phyloP scores from a whole-genome alignment of 2,113 vertebrate genomes.

The Petrocephalus microphthalmus region DNA sequence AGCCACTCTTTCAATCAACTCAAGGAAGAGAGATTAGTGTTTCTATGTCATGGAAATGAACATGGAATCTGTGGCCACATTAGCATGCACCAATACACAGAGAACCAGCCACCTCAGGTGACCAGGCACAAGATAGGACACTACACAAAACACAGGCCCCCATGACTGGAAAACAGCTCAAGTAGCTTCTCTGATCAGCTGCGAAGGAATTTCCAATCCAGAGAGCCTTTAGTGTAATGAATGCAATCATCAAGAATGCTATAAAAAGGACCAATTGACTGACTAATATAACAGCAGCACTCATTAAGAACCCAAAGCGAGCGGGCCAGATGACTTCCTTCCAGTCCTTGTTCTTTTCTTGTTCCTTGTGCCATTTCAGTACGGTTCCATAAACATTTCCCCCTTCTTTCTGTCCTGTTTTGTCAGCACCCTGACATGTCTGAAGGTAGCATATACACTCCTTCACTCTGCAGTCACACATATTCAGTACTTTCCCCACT shows the following conservation, averaged over 20 bases:
- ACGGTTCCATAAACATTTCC: not conserved
- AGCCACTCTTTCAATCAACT: not conserved
- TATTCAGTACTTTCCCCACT: not conserved
- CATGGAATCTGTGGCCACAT: not conserved
- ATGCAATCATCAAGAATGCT: not conserved
- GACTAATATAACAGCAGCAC: not conserved
- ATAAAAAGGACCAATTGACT: not conserved
- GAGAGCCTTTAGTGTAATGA: not conserved
- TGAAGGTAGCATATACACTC: not conserved
- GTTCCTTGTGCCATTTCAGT: not conserved
- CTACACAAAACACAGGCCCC: not conserved
- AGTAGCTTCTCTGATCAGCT: not conserved
- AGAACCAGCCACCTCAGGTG: not conserved
- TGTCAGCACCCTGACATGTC: not conserved
- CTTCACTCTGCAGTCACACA: not conserved
- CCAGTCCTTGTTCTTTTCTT: not conserved
- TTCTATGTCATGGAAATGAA: not conserved
- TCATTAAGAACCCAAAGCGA: not conserved
- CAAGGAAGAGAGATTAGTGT: not conserved
- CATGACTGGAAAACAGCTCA: not conserved
- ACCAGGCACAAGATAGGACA: not conserved
- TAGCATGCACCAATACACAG: not conserved
- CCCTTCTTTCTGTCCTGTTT: not conserved
- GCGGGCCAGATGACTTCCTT: not conserved
- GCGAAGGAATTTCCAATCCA: not conserved